Evolutionary conservation across 2,888 invertebrate species (phyloP).

Genomic region (Willowsia nigromaculata): DNA sequence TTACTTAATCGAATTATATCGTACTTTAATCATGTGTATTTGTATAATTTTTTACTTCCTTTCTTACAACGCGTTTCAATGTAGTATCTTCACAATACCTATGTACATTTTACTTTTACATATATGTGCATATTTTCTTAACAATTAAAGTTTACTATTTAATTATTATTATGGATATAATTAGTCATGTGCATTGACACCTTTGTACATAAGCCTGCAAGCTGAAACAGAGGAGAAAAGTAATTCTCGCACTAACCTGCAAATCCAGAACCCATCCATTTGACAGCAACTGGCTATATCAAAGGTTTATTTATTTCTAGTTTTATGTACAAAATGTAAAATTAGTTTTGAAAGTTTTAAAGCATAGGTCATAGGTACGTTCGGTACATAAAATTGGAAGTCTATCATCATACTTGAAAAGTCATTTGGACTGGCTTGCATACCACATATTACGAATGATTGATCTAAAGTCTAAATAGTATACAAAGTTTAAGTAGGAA

Average conservation of each 20-base stretch:
- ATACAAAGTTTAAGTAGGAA: neutral
- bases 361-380: neutral
- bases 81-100: neutral
- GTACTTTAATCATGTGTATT: neutral
- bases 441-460: no score
- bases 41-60: neutral
- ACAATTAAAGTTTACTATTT: neutral
- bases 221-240: neutral
- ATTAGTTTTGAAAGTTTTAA: neutral
- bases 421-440: no score
- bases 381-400: no score
- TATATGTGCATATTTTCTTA: neutral
- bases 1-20: constrained; percentile 46
- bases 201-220: constrained; percentile 43
- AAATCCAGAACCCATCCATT: neutral
- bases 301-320: constrained; percentile 8
- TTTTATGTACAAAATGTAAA: neutral
- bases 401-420: no score
- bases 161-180: neutral
- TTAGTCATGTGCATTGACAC: constrained; percentile 67
- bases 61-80: neutral
- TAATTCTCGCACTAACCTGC: neutral
- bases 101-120: neutral
- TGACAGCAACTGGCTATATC: constrained; percentile 28
- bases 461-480: neutral